Conservation (phyloP, 2,888 invertebrate species). For the Plagiodera versicolora region DNA sequence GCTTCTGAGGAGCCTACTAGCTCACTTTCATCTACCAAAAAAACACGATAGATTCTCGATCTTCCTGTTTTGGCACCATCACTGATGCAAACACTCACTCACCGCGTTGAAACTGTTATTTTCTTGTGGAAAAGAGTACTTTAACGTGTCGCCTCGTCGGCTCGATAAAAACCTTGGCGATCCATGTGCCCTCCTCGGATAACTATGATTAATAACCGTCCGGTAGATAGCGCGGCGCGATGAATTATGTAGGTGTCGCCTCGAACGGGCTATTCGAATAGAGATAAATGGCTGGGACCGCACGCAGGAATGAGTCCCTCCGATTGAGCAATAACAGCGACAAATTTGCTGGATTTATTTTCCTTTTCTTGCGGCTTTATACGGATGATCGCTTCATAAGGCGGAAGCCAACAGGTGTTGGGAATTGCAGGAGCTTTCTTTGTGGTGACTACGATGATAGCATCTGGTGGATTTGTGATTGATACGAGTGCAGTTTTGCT, state of each 20-base stretch:
- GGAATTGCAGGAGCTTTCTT: too few species aligned
- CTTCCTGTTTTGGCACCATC: not conserved
- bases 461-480: too few species aligned
- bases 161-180: constrained; percentile 30
- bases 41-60: too few species aligned
- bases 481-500: too few species aligned
- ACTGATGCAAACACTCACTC: constrained; percentile 45
- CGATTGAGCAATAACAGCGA: not conserved
- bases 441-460: too few species aligned
- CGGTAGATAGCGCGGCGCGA: constrained; percentile 47
- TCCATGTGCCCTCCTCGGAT: constrained; percentile 47
- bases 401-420: not conserved
- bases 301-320: not conserved
- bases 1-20: too few species aligned
- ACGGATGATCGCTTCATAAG: not conserved
- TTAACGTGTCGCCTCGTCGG: constrained; percentile 45
- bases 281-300: constrained; percentile 21
- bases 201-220: constrained; percentile 51
- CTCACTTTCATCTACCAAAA: too few species aligned
- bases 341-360: not conserved
- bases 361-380: not conserved
- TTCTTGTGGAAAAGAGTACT: constrained; percentile 49
- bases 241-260: constrained; percentile 49
- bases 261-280: constrained; percentile 34
- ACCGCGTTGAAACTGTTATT: constrained; percentile 48